phyloP scores from a whole-genome alignment of 2,888 invertebrate genomes.

The Ophion costatus region DNA sequence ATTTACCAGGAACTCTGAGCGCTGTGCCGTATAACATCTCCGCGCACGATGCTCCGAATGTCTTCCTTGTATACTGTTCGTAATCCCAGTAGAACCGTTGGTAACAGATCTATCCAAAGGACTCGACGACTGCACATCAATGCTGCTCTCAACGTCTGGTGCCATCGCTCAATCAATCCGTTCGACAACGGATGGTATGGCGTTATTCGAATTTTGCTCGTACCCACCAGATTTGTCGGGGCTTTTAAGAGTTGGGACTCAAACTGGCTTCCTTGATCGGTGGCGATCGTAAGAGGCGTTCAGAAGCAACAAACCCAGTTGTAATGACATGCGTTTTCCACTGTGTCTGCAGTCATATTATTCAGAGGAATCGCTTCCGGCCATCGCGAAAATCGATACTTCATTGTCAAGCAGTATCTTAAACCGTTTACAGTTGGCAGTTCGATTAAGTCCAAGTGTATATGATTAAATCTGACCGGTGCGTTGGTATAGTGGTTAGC shows the following conservation, averaged over 20 bases:
- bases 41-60: no score
- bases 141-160: no score
- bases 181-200: constrained; percentile 80
- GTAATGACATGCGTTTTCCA: constrained; percentile 69
- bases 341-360: constrained; percentile 67
- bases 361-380: constrained; percentile 41
- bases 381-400: constrained; percentile 72
- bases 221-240: constrained; percentile 66
- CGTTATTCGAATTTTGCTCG: constrained; percentile 66
- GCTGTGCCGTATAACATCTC: not conserved
- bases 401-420: constrained; percentile 77
- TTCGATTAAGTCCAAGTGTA: constrained; percentile 83
- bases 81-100: no score
- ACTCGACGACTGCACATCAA: no score
- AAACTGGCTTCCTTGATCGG: constrained; percentile 78
- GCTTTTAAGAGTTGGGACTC: constrained; percentile 70
- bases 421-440: constrained; percentile 76
- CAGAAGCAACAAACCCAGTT: constrained; percentile 82
- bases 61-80: no score
- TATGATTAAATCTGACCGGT: constrained; percentile 79
- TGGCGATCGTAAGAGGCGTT: constrained; percentile 75
- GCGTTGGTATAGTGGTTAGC: no score
- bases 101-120: no score
- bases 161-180: constrained; percentile 65
- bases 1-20: no score